These are phyloP conservation scores for Bellardia pandia DNA, from an alignment of 2,888 invertebrate species.

Conservation along the genomic window DNA sequence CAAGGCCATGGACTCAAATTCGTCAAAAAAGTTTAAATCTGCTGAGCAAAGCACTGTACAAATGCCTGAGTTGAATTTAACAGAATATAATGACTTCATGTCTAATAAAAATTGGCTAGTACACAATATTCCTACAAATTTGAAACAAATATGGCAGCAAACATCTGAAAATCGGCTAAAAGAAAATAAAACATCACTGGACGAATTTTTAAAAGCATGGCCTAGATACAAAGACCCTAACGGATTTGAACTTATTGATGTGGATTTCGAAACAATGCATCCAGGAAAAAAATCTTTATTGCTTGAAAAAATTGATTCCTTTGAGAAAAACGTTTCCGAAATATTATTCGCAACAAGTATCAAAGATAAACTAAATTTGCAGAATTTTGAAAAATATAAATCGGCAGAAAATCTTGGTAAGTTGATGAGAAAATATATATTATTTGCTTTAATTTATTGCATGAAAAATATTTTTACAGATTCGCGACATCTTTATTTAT, in stretches of 20 bases:
- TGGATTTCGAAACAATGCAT: constrained; percentile 53
- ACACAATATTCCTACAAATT: no score
- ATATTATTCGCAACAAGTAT: no score
- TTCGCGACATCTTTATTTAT: constrained; percentile 41
- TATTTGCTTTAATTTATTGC: constrained; percentile 37
- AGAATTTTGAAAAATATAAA: constrained; percentile 36
- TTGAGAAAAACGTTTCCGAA: constrained; percentile 52
- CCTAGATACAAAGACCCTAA: constrained; percentile 7
- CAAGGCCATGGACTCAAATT: constrained; percentile 22
- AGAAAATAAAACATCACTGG: constrained; percentile 37
- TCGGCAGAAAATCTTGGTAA: constrained; percentile 34
- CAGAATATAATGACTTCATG: no score
- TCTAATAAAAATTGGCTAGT: no score
- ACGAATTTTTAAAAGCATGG: constrained; percentile 35
- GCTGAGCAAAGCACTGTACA: constrained; percentile 26
- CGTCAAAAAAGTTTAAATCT: constrained; percentile 35
- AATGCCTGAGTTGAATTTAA: no score
- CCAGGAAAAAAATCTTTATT: constrained; percentile 45
- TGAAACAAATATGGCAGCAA: no score
- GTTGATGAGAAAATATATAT: constrained; percentile 10
- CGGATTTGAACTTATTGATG: background rate
- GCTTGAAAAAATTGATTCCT: constrained; percentile 47
- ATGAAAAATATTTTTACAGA: constrained; percentile 39
- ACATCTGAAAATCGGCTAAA: constrained; percentile 34
- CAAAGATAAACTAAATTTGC: constrained; percentile 52